Evolutionary conservation across 2,113 vertebrate species (phyloP), one percentile per base, ranked within the genome.

Genomic region (Ameiurus melas): DNA sequence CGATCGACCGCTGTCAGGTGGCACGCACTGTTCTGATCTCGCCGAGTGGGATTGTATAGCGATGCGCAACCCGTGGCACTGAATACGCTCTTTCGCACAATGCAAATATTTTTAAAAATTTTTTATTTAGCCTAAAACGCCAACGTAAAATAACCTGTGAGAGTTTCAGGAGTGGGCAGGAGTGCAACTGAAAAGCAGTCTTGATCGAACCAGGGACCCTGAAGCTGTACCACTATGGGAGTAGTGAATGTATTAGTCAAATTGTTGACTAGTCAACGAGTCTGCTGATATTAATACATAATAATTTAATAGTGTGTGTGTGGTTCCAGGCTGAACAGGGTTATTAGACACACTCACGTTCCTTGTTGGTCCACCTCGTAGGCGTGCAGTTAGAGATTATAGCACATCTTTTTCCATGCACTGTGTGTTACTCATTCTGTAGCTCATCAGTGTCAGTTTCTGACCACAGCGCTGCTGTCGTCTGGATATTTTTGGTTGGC

Each of bases 401-500:
- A 33, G 17, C 8, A 7, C 4, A 43, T 62, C 9, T 83, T 62
- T 39, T 17, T n/a, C 47, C 77, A 30, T 83, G 22, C 22, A 62
- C 12, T 27, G 12, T 39, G 80, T 43, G 57, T 83, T 83, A 25
- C 36, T 83, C 58, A 83, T 62, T 33, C 57, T 83, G 10, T 43
- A 83, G 79, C 79, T 57, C 53, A 36, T 81, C 53, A 58, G 57
- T 60, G 57, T 83, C 80, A 8, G 58, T 83, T 83, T 83, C 33
- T 83, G 57, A 83, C 33, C 33, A 43, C 80, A 60, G 57, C 33
- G 5, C 80, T 39, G 33, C 55, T 82, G 57, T 82, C 10, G 36
- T 83, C 57, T 62, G 58, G 80, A 83, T 83, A 83, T 62, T 83
- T 83, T 83, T 0, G 36, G 80, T 83, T 83, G 80, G 80, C 57